Conservation (phyloP, 2,797 vertebrate species). For the Typhlichthys subterraneus region DNA sequence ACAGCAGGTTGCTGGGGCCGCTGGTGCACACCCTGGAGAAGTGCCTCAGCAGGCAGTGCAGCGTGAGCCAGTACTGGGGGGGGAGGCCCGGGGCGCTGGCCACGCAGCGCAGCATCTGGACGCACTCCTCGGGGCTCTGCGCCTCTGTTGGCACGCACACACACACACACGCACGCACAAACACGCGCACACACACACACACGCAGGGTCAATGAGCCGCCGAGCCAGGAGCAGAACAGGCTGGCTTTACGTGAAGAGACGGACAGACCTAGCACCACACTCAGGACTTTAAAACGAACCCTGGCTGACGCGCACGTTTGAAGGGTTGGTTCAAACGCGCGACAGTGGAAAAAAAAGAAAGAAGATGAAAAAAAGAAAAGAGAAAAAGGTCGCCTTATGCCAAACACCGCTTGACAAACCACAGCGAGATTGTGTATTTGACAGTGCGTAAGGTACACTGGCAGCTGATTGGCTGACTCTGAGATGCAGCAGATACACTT, state of each 20-base stretch:
- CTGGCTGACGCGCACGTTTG: too few species aligned
- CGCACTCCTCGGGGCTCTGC: constrained; percentile 86
- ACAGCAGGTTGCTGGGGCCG: constrained; percentile 87
- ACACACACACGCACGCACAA: constrained; percentile 10
- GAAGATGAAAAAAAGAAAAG: constrained; percentile 27
- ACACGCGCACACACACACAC: too few species aligned
- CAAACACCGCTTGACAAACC: constrained; percentile 64
- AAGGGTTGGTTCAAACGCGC: not conserved
- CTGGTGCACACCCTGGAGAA: constrained; percentile 88
- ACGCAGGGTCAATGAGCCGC: too few species aligned
- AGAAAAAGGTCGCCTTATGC: constrained; percentile 47
- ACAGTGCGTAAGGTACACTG: constrained; percentile 76
- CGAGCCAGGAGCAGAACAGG: too few species aligned
- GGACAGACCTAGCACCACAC: too few species aligned
- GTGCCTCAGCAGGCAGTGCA: constrained; percentile 93
- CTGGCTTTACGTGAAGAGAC: too few species aligned
- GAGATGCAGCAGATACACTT: constrained; percentile 72
- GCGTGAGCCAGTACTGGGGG: constrained; percentile 92
- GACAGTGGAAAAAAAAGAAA: not conserved
- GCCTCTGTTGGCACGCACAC: constrained; percentile 78
- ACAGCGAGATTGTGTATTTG: constrained; percentile 71
- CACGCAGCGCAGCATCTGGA: constrained; percentile 85
- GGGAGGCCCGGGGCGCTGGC: constrained; percentile 85
- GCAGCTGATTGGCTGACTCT: constrained; percentile 82
- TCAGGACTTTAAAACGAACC: too few species aligned